phyloP scores from a whole-genome alignment of 2,113 vertebrate species.

The Buteo buteo region DNA sequence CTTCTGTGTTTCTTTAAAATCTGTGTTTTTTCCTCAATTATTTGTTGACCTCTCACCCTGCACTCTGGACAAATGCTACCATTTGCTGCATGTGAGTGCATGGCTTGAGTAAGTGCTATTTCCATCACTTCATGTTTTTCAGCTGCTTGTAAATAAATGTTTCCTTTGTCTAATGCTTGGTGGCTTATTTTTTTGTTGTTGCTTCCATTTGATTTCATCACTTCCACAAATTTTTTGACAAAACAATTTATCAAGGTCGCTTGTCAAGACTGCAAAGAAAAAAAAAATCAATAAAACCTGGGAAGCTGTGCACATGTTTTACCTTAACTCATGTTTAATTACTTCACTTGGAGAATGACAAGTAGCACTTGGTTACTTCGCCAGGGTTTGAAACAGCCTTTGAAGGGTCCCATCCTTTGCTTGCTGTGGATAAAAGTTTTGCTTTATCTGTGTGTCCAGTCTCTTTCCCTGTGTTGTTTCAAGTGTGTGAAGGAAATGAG shows the following conservation, averaged over 20 bases:
- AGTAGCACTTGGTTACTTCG: background rate
- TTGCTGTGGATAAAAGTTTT: background rate
- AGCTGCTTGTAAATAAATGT: background rate
- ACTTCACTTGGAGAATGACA: background rate
- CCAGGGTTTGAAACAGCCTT: background rate
- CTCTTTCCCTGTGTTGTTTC: background rate
- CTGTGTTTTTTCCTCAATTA: background rate
- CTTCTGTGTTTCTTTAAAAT: background rate
- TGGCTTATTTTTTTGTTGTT: background rate
- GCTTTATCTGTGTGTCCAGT: background rate
- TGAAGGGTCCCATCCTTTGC: background rate
- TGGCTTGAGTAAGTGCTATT: background rate
- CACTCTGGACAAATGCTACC: background rate
- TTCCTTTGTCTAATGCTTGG: background rate
- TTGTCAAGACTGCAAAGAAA: background rate
- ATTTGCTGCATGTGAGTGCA: background rate
- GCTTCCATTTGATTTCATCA: background rate
- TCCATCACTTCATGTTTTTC: background rate
- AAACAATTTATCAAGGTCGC: background rate
- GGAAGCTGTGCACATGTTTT: background rate
- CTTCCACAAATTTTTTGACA: background rate
- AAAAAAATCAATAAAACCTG: background rate
- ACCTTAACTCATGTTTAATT: background rate
- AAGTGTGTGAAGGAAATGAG: fast-evolving
- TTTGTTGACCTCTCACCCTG: background rate